Percentiles rank a stretch among this genome's conserved stretches.
Evolutionary conservation across 2,113 vertebrate species (phyloP).

Genomic region (pig (Sus scrofa)): T2T-Sscrofa CM000812.6:259127001-259127500

Average conservation of each 20-base stretch:
- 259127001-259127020: neutral
- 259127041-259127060: neutral
- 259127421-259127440: neutral
- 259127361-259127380: neutral
- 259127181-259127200: neutral
- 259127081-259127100: neutral
- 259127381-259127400: neutral
- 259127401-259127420: neutral
- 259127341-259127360: neutral
- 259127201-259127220: slow-evolving; percentile 46
- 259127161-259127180: neutral
- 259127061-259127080: neutral
- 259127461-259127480: neutral
- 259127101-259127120: neutral
- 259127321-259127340: neutral
- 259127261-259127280: neutral
- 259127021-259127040: neutral
- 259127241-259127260: neutral
- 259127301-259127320: neutral
- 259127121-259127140: neutral
- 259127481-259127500: neutral
- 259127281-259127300: neutral
- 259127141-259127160: slow-evolving; percentile 15
- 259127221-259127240: neutral
- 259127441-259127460: neutral